Base-by-base conservation (phyloP, 2,797 vertebrate genomes). In the Melanotaenia pygmaea region DNA sequence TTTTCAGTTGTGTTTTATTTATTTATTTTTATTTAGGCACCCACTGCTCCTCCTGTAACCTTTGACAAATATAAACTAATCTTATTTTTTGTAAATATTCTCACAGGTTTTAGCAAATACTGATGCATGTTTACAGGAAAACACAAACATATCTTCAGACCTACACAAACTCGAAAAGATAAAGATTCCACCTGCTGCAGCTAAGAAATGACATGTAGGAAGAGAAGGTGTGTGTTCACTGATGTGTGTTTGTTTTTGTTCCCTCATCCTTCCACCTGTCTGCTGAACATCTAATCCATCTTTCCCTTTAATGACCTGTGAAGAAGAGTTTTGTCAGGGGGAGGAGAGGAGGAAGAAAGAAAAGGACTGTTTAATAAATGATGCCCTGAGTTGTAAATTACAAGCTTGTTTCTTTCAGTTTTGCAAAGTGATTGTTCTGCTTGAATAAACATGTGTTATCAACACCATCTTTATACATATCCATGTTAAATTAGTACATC, bases 281-380 rank as follows among this genome's bases (percentile, higher is more conserved):
- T 37, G 22, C 59, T 54, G 59, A 10, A 59, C 69, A 37, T 28
- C 50, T 59, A 62, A 40, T 65, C 45, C 64, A 57, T 64, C 65
- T 32, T 56, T 69, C 14, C 47, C 43, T 75, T 61, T 74, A 86
- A 83, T 88, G 83, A 80, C 77, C 63, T 80, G 83, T 82, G 79
- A 82, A 80, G 77, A 82, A 80, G 68, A 58, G 38, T 34, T 63
- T 51, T 34, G 59, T 59, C 32, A 45, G 56, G 45, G 54, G 51
- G 58, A 53, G 10, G 51, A 14, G 28, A 6, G 5, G 35, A 47
- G 20, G 18, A 37, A n/a, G 13, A 40, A 40, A 38, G 9, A 35
- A 38, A 38, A 14, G 38, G 38, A 40, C 38, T 40, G 16, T 3
- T 45, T 32, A 22, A 0, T 53, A 35, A 57, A 60, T 6, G 32